A percentile compares a stretch with the other conserved stretches of the same genome.
Evolutionary conservation across 2,888 invertebrate genomes (phyloP).

Genomic region (Nomada lathburiana): DNA sequence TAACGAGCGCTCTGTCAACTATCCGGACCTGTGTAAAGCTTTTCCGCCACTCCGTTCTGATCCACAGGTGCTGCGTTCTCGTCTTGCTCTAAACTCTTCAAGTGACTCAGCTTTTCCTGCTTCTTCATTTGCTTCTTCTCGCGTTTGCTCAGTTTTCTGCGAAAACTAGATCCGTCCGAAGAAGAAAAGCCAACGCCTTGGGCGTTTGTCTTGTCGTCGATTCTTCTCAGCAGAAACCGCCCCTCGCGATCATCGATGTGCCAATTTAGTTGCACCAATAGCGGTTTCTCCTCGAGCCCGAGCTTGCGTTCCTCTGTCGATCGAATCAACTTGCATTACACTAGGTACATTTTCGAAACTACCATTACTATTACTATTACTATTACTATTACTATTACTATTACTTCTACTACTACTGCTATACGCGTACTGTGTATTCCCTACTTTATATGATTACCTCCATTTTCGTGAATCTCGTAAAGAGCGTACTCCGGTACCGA

Average conservation of each 20-base stretch:
- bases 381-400: too few relatives aligned
- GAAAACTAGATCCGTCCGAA: constrained; percentile 92
- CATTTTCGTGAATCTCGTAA: constrained; percentile 91
- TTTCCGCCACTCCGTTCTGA: constrained; percentile 93
- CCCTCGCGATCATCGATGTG: constrained; percentile 99
- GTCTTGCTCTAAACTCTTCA: constrained; percentile 88
- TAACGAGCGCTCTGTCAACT: neutral
- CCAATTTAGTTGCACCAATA: constrained; percentile 99
- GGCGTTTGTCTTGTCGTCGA: constrained; percentile 92
- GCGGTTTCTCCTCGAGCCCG: constrained; percentile 96
- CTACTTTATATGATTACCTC: constrained; percentile 84
- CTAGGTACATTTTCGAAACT: too few relatives aligned
- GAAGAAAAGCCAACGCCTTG: constrained; percentile 88
- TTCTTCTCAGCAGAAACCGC: constrained; percentile 95
- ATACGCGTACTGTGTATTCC: constrained; percentile 31
- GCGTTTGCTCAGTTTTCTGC: constrained; percentile 97
- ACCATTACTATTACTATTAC: neutral
- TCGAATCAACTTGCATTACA: neutral
- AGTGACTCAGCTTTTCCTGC: constrained; percentile 93
- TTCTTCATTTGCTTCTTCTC: constrained; percentile 99
- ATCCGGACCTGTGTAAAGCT: constrained; percentile 92
- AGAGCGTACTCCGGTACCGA: constrained; percentile 88
- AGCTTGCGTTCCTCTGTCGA: constrained; percentile 93
- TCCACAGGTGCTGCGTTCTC: constrained; percentile 87
- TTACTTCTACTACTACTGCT: neutral